A percentile compares a stretch with the other conserved stretches of the same genome.
phyloP scores from a whole-genome alignment of 2,888 invertebrate species.

The Troides helena region DNA sequence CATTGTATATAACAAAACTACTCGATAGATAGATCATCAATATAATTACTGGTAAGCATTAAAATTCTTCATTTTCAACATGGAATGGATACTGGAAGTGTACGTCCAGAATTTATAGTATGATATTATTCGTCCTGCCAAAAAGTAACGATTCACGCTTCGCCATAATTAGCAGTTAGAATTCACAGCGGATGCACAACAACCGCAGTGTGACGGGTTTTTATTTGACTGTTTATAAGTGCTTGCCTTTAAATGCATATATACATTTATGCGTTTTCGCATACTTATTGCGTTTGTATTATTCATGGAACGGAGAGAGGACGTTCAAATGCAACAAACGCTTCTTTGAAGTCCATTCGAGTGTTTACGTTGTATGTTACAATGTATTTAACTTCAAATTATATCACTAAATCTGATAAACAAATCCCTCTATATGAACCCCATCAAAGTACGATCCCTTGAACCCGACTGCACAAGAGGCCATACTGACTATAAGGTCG shows the following conservation, averaged over 20 bases:
- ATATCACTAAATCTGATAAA: no score
- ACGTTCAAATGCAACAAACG: background rate
- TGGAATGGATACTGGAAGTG: background rate
- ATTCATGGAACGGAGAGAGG: slow-evolving; percentile 2
- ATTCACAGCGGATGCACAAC: slow-evolving; percentile 6
- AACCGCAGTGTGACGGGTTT: slow-evolving; percentile 6
- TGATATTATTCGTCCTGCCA: slow-evolving; percentile 5
- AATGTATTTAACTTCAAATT: no score
- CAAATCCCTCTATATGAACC: no score
- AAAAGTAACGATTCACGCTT: slow-evolving; percentile 4
- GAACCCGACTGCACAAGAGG: no score
- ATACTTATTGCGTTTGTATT: background rate
- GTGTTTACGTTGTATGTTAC: background rate
- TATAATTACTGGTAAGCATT: background rate
- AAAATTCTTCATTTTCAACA: background rate
- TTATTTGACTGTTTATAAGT: slow-evolving; percentile 5
- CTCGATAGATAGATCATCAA: no score
- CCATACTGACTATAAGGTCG: no score
- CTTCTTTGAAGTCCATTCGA: background rate
- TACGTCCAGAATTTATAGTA: background rate
- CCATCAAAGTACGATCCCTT: no score
- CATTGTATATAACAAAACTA: no score
- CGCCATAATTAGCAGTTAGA: slow-evolving; percentile 14
- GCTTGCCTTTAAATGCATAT: slow-evolving; percentile 7
- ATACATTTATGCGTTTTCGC: no score